Percentiles rank a stretch among this genome's conserved stretches.
Conservation (phyloP, 2,888 invertebrate species). For the Yponomeuta plumbellus region DNA sequence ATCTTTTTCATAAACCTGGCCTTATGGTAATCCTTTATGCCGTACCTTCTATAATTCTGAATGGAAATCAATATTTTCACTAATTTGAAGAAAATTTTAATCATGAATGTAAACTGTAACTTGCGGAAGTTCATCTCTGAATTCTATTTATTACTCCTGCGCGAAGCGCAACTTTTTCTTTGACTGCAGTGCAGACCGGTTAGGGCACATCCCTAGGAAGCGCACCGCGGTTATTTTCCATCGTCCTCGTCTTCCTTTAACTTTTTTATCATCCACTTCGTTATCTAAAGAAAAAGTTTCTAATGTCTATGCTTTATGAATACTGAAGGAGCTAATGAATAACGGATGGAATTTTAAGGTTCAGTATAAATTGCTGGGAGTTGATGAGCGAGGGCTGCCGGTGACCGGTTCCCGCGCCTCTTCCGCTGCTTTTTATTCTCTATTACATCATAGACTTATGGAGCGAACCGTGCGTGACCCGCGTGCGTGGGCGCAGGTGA, state of each 20-base stretch:
- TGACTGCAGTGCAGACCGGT: conserved; percentile 51
- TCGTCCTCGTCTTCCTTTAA: conserved; percentile 34
- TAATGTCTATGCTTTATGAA: conserved; percentile 36
- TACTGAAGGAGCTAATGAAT: conserved; percentile 44
- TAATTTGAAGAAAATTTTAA: neutral
- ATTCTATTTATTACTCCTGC: neutral
- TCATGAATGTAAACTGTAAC: neutral
- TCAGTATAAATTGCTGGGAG: conserved; percentile 18
- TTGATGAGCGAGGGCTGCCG: conserved; percentile 36
- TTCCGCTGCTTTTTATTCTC: conserved; percentile 60
- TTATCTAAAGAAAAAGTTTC: conserved; percentile 35
- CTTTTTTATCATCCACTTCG: conserved; percentile 27
- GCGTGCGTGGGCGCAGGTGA: conserved; percentile 67
- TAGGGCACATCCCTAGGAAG: conserved; percentile 41
- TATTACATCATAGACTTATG: conserved; percentile 60
- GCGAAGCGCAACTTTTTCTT: conserved; percentile 46
- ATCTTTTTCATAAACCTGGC: no score
- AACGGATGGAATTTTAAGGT: conserved; percentile 46
- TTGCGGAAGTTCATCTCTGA: neutral
- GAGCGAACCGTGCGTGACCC: conserved; percentile 48
- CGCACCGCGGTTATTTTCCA: conserved; percentile 40
- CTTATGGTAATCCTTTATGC: no score
- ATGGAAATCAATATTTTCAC: no score
- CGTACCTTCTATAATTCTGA: no score
- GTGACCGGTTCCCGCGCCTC: conserved; percentile 49